Base-by-base conservation (phyloP, 1,140 invertebrate genomes). In the Aphelenchoides avenae region DNA sequence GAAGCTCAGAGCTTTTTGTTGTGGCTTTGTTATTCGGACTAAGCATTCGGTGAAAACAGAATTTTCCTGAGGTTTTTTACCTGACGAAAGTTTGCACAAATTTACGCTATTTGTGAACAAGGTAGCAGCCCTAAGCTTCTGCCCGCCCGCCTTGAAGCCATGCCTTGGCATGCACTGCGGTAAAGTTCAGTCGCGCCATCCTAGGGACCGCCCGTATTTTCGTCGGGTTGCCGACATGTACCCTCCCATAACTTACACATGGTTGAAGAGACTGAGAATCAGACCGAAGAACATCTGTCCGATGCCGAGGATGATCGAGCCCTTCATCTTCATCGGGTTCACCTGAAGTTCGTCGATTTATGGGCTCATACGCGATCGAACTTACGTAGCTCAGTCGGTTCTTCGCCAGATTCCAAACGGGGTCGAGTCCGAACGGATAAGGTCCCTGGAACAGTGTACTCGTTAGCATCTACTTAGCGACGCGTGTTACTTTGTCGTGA, bases 281-380 rank as follows among this genome's bases (percentile, higher is more conserved):
- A 97, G 86, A 52, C 93, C 93, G 79, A 97, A 96, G 43, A 91
- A 84, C 93, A 98, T 98, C 77, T 98, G 93, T 50, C 85, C 72
- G 1, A 98, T 89, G 42, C 93, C 93, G 68, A 95, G 85, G 64
- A 96, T 91, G 55, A 98, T 89, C 18, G 92, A 96, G 33, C 94
- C 80, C 77, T 98, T 98, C 93, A 98, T 98, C 82, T 98, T 98
- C 79, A 88, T 91, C 0, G 91, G 91, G 81, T 98, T 97, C 26
- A 91, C n/a, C n/a, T n/a, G n/a, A n/a, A 98, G 94, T 80, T 96
- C 96, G 81, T 97, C 97, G 13, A 48, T 39, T 52, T n/a, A n/a
- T n/a, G n/a, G n/a, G n/a, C n/a, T n/a, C n/a, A n/a, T n/a, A n/a
- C n/a, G n/a, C n/a, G 47, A 89, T 90, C 0, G 91, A 92, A 81